Evolutionary conservation across 2,113 vertebrate genomes (phyloP).

Genomic region (Eubucco bourcierii): DNA sequence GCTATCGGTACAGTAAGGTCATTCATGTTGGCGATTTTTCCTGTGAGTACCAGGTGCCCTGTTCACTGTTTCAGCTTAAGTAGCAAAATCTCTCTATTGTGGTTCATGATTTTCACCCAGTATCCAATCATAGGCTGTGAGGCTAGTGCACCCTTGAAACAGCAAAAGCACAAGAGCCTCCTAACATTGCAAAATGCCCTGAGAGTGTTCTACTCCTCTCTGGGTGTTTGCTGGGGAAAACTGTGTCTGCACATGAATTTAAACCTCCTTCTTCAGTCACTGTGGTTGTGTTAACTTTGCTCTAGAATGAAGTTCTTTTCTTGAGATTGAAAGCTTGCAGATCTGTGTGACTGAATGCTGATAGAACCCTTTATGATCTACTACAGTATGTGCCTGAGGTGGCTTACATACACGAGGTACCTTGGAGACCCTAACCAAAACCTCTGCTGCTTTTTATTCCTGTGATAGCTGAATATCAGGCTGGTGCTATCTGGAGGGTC

Average conservation of each 20-base stretch:
- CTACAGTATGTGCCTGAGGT: not conserved
- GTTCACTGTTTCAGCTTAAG: not conserved
- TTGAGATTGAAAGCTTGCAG: not conserved
- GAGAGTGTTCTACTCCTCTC: not conserved
- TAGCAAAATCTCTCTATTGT: not conserved
- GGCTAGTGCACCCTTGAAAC: not conserved
- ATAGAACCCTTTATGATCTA: not conserved
- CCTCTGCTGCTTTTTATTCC: conserved; percentile 6
- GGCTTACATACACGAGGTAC: not conserved
- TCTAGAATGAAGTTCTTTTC: not conserved
- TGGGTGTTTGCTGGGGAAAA: not conserved
- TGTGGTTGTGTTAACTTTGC: not conserved
- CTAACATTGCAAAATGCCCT: not conserved
- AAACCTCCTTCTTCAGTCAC: not conserved
- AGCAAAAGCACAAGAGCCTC: not conserved
- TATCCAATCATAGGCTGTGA: not conserved
- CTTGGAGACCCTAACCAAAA: not conserved
- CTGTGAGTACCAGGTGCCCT: conserved; percentile 70
- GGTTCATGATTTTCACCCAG: not conserved
- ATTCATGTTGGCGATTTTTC: conserved; percentile 69
- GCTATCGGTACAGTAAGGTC: conserved; percentile 82
- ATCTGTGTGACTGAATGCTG: not conserved
- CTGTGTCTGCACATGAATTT: not conserved
- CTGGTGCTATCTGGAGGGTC: conserved; percentile 79
- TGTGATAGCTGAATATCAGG: conserved; percentile 72